A percentile compares a stretch with the other conserved stretches of the same genome.
Evolutionary conservation across 2,797 vertebrate genomes (phyloP).

Genomic region (Morelia viridis): DNA sequence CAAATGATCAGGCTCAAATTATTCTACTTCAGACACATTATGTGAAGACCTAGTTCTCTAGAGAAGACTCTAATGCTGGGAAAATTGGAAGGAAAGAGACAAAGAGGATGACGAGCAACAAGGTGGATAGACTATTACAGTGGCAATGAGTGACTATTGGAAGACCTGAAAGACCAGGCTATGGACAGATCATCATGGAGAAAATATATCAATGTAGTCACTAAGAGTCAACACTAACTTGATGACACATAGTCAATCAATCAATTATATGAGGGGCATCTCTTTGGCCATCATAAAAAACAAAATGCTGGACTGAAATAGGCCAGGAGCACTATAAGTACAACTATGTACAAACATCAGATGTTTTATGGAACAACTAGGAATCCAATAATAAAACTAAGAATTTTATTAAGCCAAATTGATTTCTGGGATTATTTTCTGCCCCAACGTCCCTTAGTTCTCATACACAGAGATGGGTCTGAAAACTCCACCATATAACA

Average conservation of each 20-base stretch:
- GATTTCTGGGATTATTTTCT: background rate
- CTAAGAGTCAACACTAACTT: background rate
- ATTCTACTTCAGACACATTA: too few relatives aligned
- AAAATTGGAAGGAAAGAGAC: too few relatives aligned
- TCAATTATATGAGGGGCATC: background rate
- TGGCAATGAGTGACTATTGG: background rate
- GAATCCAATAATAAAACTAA: background rate
- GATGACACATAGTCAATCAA: background rate
- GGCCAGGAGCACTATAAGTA: background rate
- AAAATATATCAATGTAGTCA: background rate
- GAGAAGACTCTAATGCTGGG: too few relatives aligned
- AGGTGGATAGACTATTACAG: too few relatives aligned
- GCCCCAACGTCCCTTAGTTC: background rate
- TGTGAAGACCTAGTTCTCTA: too few relatives aligned
- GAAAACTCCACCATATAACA: background rate
- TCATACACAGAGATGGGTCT: background rate
- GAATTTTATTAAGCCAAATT: background rate
- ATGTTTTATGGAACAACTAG: background rate
- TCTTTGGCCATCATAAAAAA: background rate
- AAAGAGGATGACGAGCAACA: too few relatives aligned
- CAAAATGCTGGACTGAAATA: background rate
- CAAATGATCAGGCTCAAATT: too few relatives aligned
- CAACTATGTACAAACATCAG: background rate
- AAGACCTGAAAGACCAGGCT: background rate
- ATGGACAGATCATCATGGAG: background rate